phyloP scores from a whole-genome alignment of 2,888 invertebrate genomes.

The Megamerina dolium region DNA sequence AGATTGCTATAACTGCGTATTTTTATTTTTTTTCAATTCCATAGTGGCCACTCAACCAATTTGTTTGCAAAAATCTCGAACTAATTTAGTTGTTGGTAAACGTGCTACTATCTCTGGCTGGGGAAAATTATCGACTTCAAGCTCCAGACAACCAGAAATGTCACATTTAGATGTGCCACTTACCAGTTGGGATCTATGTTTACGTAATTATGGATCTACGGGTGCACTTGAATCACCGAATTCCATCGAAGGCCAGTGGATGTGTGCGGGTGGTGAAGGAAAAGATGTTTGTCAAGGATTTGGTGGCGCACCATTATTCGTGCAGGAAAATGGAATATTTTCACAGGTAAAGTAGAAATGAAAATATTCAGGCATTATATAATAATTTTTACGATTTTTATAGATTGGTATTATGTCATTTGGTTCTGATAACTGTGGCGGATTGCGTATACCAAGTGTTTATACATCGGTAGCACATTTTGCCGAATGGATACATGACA shows the following conservation, averaged over 20 bases:
- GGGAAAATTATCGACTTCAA: constrained; percentile 61
- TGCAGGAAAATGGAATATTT: constrained; percentile 57
- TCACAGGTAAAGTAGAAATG: constrained; percentile 54
- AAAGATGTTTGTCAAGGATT: constrained; percentile 75
- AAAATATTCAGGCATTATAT: background rate
- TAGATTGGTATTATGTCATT: constrained; percentile 75
- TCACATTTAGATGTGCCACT: constrained; percentile 66
- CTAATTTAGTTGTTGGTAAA: constrained; percentile 47
- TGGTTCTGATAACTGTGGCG: constrained; percentile 72
- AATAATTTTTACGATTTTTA: constrained; percentile 27
- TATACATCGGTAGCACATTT: constrained; percentile 72
- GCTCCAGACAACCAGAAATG: constrained; percentile 53
- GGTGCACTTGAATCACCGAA: constrained; percentile 53
- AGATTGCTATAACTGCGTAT: too few species aligned
- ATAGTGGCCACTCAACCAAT: constrained; percentile 73
- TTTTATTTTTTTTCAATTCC: too few species aligned
- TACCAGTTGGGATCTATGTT: constrained; percentile 61
- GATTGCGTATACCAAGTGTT: constrained; percentile 67
- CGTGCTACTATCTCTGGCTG: constrained; percentile 48
- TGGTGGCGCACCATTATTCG: constrained; percentile 68
- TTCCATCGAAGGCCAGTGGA: constrained; percentile 56
- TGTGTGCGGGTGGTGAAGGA: constrained; percentile 72
- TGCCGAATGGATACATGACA: constrained; percentile 69
- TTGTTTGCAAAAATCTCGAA: constrained; percentile 54
- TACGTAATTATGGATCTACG: constrained; percentile 63